Conservation (phyloP, 2,113 vertebrate genomes). For the Terrapene triunguis region DNA sequence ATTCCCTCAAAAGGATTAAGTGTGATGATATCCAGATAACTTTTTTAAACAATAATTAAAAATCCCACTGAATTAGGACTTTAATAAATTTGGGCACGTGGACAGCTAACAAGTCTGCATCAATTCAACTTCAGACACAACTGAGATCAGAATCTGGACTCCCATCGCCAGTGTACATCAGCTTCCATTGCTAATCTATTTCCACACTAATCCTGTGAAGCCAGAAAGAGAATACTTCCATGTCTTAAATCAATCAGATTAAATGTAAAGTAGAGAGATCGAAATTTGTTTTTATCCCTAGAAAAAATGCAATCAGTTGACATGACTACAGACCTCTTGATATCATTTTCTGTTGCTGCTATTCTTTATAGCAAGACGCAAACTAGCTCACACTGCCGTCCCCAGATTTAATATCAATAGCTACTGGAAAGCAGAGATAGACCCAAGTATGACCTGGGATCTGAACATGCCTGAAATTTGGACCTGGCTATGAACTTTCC, state of each 20-base stretch:
- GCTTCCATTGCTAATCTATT: constrained; percentile 55
- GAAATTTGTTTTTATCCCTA: constrained; percentile 63
- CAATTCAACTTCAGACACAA: constrained; percentile 58
- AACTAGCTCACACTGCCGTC: not conserved
- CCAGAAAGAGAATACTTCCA: constrained; percentile 60
- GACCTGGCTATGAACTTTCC: not conserved
- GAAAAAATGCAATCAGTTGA: constrained; percentile 60
- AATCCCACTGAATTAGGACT: constrained; percentile 44
- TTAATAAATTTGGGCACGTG: constrained; percentile 38
- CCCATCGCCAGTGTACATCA: constrained; percentile 50
- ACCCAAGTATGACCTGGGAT: not conserved
- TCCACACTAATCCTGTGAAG: constrained; percentile 57
- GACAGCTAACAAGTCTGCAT: constrained; percentile 38
- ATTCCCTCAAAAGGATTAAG: constrained; percentile 40
- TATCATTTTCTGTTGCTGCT: constrained; percentile 56
- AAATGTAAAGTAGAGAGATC: constrained; percentile 54
- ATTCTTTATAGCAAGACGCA: not conserved
- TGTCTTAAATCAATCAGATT: constrained; percentile 65
- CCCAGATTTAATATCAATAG: not conserved
- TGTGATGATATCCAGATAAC: constrained; percentile 55
- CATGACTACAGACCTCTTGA: constrained; percentile 52
- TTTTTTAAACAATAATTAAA: constrained; percentile 45
- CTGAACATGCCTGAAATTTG: not conserved
- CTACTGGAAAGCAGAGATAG: not conserved
- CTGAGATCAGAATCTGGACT: constrained; percentile 55